Evolutionary conservation across 2,797 vertebrate genomes (phyloP).

Genomic region (Anguilla megastoma): DNA sequence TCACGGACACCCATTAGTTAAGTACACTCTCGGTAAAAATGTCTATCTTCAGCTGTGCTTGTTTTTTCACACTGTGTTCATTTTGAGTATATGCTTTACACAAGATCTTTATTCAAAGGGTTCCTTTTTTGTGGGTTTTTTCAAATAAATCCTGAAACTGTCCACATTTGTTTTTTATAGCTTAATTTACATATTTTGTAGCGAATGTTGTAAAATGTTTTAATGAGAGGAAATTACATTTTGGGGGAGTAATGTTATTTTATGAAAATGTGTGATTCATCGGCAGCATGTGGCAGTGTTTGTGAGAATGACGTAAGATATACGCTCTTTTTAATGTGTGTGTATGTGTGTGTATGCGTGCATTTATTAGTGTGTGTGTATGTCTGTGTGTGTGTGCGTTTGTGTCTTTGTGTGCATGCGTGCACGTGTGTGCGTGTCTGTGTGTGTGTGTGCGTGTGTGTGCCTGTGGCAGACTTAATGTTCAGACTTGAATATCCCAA

Average conservation of each 20-base stretch:
- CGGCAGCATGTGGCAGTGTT: conserved; percentile 33
- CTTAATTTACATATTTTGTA: conserved; percentile 42
- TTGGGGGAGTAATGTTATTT: conserved; percentile 45
- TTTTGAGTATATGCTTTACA: not conserved
- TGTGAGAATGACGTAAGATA: conserved; percentile 48
- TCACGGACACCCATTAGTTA: not conserved
- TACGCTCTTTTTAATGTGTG: conserved; percentile 30
- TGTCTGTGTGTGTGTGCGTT: not conserved
- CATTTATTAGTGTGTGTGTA: not conserved
- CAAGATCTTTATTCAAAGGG: not conserved
- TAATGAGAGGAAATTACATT: conserved; percentile 45
- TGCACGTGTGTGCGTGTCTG: not conserved
- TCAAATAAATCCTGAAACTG: conserved; percentile 15
- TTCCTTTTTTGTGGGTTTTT: not conserved
- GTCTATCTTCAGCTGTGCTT: not conserved
- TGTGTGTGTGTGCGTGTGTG: not conserved
- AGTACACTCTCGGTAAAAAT: not conserved
- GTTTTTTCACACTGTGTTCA: not conserved
- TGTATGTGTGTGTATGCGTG: not conserved
- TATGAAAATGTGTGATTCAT: conserved; percentile 46
- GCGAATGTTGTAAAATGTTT: conserved; percentile 32
- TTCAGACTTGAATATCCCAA: conserved; percentile 48
- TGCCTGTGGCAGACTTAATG: conserved; percentile 39
- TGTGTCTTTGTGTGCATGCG: not conserved
- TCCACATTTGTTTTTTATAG: conserved; percentile 33